Percentiles rank a stretch among this genome's conserved stretches.
Conservation (phyloP, 2,888 invertebrate genomes). For the Chrysolina americana region DNA sequence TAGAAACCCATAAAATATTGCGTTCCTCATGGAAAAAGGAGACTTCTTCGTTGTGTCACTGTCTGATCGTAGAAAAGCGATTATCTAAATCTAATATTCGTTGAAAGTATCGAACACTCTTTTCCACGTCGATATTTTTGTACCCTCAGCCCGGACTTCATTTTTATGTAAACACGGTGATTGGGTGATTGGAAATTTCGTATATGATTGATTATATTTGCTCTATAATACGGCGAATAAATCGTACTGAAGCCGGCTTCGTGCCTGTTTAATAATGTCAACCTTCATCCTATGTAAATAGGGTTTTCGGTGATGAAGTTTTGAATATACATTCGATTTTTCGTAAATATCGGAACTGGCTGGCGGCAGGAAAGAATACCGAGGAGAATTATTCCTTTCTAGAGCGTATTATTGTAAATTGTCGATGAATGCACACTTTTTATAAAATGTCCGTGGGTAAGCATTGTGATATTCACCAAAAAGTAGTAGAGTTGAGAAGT, state of each 20-base stretch:
- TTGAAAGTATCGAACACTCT: not conserved
- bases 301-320: conserved; percentile 26
- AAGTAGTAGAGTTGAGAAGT: too few species aligned
- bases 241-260: conserved; percentile 23
- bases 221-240: conserved; percentile 29
- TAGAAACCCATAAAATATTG: too few species aligned
- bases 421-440: too few species aligned
- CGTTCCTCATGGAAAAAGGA: too few species aligned
- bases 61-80: conserved; percentile 4
- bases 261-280: conserved; percentile 35
- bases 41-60: not conserved
- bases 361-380: not conserved
- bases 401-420: too few species aligned
- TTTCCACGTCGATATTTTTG: conserved; percentile 22
- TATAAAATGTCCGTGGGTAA: too few species aligned
- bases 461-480: too few species aligned
- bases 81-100: conserved; percentile 22
- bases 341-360: not conserved
- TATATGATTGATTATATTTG: conserved; percentile 45
- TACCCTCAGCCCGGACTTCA: conserved; percentile 16
- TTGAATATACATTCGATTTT: conserved; percentile 22
- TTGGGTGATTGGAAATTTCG: conserved; percentile 40
- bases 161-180: conserved; percentile 38
- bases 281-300: conserved; percentile 43
- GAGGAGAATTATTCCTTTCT: not conserved